Evolutionary conservation across 2,888 invertebrate genomes (phyloP).

Genomic region (Microplitis manilae): DNA sequence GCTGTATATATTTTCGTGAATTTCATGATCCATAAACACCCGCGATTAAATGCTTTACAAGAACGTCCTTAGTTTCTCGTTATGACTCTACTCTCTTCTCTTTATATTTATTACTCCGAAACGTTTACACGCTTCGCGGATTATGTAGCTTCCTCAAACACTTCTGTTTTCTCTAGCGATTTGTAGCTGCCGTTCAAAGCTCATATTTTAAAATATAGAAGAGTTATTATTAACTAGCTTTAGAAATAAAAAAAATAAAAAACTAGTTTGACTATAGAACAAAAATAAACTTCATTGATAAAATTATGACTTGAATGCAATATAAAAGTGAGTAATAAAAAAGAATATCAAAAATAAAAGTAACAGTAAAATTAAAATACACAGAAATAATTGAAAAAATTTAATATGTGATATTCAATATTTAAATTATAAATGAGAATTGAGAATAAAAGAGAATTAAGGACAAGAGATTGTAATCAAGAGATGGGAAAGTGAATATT

Average conservation of each 20-base stretch:
- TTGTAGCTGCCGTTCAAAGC: background rate
- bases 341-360: background rate
- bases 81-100: constrained; percentile 32
- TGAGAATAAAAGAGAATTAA: background rate
- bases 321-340: background rate
- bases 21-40: constrained; percentile 64
- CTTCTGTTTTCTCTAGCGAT: background rate
- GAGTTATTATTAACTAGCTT: background rate
- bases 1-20: constrained; percentile 57
- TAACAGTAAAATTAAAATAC: background rate
- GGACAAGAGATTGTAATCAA: background rate
- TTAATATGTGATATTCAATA: background rate
- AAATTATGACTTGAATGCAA: background rate
- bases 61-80: constrained; percentile 44
- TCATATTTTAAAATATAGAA: background rate
- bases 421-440: background rate
- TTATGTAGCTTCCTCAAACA: constrained; percentile 23
- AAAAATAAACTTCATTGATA: too few relatives aligned
- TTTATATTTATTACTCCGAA: constrained; percentile 29
- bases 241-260: background rate
- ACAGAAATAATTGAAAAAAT: background rate
- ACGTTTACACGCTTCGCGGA: constrained; percentile 48
- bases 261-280: too few relatives aligned
- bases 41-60: constrained; percentile 66
- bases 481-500: background rate